Base-by-base conservation (phyloP, 1,140 invertebrate genomes). In the Lepidostoma basale region DNA sequence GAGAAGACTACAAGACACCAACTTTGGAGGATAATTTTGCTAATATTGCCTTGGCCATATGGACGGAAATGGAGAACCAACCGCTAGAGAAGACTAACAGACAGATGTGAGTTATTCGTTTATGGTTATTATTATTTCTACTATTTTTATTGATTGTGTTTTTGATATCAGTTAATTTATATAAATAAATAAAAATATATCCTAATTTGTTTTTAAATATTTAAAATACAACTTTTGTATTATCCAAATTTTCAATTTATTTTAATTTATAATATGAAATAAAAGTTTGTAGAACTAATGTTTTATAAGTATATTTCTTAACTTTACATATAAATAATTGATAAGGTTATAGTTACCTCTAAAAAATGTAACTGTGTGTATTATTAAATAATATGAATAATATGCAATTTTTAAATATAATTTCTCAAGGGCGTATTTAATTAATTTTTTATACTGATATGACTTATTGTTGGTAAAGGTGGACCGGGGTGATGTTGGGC, bases 11-110 rank as follows among this genome's bases (percentile, higher is more conserved):
- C n/a, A 28, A 68, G 28, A 30, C 44, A 28, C 8, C 33, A 6
- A 56, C 63, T 3, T 16, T 60, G 14, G 49, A 64, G 45, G 60
- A 69, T 16, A 64, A 59, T 40, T 73, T 73, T 64, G 63, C 45
- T 14, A 67, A 66, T 22, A 68, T 73, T 26, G 67, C 71, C 3
- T 69, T 44, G 63, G 67, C 62, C 18, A 73, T 73, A 44, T 73
- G 67, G 67, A 63, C 10, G 4, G 62, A 69, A 58, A 42, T 69
- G 9, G 58, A 73, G 28, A 42, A 45, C n/a, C 59, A 63, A 26
- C n/a, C 49, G 2, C 14, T 25, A 14, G 44, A 28, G 1, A 62
- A 60, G 36, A 45, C 40, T 10, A 54, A 45, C 26, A 58, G 36
- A 59, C 16, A 47, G n/a, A 30, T 26, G 44, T 62, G 5, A 9